Conservation (phyloP, 2,113 vertebrate species). For the Crotalus horridus region DNA sequence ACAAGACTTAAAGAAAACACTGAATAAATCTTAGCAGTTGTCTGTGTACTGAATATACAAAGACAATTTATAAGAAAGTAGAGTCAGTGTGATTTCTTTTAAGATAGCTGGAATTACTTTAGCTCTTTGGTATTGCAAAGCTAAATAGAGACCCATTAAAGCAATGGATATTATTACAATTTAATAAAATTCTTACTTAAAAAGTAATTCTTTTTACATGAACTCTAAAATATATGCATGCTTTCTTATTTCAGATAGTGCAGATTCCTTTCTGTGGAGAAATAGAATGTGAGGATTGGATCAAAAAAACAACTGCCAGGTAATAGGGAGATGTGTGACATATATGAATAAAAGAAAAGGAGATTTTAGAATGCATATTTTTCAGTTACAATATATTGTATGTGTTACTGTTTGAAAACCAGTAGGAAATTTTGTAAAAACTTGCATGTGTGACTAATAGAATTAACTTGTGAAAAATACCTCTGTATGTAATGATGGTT, state of each 20-base stretch:
- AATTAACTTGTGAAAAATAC: background rate
- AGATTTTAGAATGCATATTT: background rate
- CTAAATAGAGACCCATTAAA: background rate
- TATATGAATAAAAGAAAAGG: background rate
- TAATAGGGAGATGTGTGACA: constrained; percentile 57
- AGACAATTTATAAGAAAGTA: background rate
- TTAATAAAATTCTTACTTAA: background rate
- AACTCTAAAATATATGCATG: background rate
- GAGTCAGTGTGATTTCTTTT: background rate
- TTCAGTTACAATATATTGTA: background rate
- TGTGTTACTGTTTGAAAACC: background rate
- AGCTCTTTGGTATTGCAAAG: background rate
- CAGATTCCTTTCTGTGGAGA: constrained; percentile 97
- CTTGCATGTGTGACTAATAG: background rate
- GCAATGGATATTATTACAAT: background rate
- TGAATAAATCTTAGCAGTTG: background rate
- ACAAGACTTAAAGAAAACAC: background rate
- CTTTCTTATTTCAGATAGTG: constrained; percentile 74
- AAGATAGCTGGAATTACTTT: background rate
- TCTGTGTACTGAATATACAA: background rate
- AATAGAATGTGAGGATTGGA: constrained; percentile 93
- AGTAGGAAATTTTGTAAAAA: background rate
- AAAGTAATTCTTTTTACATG: background rate
- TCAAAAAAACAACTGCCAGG: constrained; percentile 96
- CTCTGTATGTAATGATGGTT: background rate